phyloP scores from a whole-genome alignment of 2,113 vertebrate genomes.

The Nematolebias whitei region DNA sequence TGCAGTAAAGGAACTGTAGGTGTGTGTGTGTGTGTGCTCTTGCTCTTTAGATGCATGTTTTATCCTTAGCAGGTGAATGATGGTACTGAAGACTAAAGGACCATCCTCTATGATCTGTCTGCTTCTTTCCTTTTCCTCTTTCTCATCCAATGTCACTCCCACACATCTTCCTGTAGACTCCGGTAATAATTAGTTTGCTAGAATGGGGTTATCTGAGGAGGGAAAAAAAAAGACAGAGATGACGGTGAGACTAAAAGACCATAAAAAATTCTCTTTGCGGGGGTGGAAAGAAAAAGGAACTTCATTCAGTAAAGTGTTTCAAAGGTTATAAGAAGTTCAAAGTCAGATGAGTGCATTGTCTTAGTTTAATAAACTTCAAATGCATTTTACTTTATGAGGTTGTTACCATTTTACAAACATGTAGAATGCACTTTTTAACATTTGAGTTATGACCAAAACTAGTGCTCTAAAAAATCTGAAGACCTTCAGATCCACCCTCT shows the following conservation, averaged over 20 bases:
- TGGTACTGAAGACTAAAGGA: constrained; percentile 53
- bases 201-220: constrained; percentile 56
- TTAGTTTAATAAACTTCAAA: constrained; percentile 35
- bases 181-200: constrained; percentile 66
- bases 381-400: constrained; percentile 26
- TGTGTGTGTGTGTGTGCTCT: constrained; percentile 4
- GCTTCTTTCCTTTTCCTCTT: constrained; percentile 24
- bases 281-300: constrained; percentile 46
- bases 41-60: constrained; percentile 62
- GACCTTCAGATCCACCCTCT: not conserved
- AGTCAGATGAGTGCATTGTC: constrained; percentile 36
- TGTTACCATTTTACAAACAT: constrained; percentile 23
- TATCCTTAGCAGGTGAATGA: constrained; percentile 30
- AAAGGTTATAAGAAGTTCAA: constrained; percentile 56
- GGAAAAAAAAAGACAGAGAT: constrained; percentile 27
- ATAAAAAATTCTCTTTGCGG: constrained; percentile 56
- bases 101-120: constrained; percentile 50
- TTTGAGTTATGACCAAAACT: too few species aligned
- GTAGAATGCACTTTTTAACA: not conserved
- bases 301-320: constrained; percentile 27
- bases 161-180: constrained; percentile 49
- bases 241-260: constrained; percentile 47
- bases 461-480: not conserved
- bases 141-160: constrained; percentile 35
- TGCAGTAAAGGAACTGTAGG: constrained; percentile 31